Conservation (phyloP, 2,113 vertebrate species). For the Chaetodon trifascialis region DNA sequence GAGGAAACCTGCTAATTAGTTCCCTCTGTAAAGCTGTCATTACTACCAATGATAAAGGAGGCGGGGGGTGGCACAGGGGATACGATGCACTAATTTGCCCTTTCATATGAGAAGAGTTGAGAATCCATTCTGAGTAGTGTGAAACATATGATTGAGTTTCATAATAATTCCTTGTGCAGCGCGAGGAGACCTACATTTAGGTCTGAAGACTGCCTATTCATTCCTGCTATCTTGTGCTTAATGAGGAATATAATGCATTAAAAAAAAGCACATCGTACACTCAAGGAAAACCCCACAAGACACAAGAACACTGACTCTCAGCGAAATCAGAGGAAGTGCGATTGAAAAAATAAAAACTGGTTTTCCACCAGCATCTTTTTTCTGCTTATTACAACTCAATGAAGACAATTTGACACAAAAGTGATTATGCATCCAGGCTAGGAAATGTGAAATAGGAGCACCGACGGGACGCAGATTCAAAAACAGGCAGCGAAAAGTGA, state of each 20-base stretch:
- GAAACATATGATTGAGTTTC: slow-evolving; percentile 51
- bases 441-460: slow-evolving; percentile 71
- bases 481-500: slow-evolving; percentile 77
- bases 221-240: slow-evolving; percentile 35
- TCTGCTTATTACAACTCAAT: slow-evolving; percentile 67
- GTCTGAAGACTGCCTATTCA: slow-evolving; percentile 37
- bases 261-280: slow-evolving; percentile 19
- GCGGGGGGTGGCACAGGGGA: slow-evolving; percentile 54
- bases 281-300: slow-evolving; percentile 41
- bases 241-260: slow-evolving; percentile 31
- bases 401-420: slow-evolving; percentile 79
- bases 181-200: slow-evolving; percentile 25
- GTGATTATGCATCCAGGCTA: slow-evolving; percentile 74
- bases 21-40: slow-evolving; percentile 83
- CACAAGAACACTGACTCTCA: slow-evolving; percentile 30
- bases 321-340: slow-evolving; percentile 44
- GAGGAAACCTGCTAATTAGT: slow-evolving; percentile 84
- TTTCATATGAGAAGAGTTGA: slow-evolving; percentile 48
- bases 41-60: slow-evolving; percentile 71
- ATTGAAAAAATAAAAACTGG: slow-evolving; percentile 1
- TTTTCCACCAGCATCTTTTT: slow-evolving; percentile 55
- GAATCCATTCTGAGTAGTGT: slow-evolving; percentile 52
- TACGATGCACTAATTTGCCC: slow-evolving; percentile 72
- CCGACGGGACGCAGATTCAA: slow-evolving; percentile 61
- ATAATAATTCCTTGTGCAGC: slow-evolving; percentile 49